Evolutionary conservation across 2,888 invertebrate species (phyloP).

Genomic region (Drosophila imparisetae): DNA sequence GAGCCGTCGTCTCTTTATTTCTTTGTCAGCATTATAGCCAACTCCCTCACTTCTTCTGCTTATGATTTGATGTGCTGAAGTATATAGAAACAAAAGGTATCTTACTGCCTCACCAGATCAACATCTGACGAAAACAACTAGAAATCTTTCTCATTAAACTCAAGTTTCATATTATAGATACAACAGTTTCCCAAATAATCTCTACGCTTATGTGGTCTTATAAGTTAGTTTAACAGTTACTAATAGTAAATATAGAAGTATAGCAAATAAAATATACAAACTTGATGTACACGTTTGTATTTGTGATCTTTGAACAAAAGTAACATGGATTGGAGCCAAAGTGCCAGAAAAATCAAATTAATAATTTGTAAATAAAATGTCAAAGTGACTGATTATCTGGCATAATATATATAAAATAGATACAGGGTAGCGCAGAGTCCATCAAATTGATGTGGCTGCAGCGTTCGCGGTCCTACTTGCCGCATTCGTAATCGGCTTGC

Average conservation of each 20-base stretch:
- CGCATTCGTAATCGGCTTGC: slow-evolving; percentile 28
- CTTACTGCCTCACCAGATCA: not conserved
- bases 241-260: not conserved
- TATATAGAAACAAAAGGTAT: not conserved
- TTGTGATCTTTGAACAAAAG: not conserved
- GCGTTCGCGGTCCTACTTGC: slow-evolving; percentile 1
- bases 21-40: not conserved
- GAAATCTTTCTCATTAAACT: not conserved
- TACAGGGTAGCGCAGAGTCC: not conserved
- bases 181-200: not conserved
- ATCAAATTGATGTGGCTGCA: not conserved
- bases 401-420: not conserved
- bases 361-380: not conserved
- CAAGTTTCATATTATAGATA: not conserved
- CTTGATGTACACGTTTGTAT: not conserved
- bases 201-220: not conserved
- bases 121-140: not conserved
- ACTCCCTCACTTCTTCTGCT: slow-evolving; percentile 1
- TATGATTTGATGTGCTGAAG: slow-evolving; percentile 4
- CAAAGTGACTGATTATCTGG: not conserved
- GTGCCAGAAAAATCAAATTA: not conserved
- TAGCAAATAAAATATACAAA: not conserved
- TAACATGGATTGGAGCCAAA: not conserved
- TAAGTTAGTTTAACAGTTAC: not conserved
- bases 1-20: slow-evolving; percentile 15